Conservation (phyloP, 2,797 vertebrate species). For the Bradypodion ventrale region DNA sequence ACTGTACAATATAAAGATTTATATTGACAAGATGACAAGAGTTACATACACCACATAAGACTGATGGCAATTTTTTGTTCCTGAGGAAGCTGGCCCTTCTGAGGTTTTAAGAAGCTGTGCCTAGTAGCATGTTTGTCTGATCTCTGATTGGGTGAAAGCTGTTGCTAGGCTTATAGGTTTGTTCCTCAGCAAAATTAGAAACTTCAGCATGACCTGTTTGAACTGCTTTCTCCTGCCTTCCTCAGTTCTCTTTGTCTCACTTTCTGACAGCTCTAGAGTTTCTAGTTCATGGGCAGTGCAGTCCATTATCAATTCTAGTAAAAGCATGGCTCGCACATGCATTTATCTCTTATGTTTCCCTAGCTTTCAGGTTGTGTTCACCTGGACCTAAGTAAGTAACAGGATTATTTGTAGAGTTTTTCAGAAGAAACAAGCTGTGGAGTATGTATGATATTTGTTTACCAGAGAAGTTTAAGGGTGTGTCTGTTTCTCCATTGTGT, state of each 20-base stretch:
- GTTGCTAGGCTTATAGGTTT: conserved; percentile 90
- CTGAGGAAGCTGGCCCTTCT: conserved; percentile 44
- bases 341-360: neutral
- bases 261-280: neutral
- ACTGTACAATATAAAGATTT: conserved; percentile 6
- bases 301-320: neutral
- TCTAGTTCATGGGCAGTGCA: neutral
- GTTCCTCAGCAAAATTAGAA: conserved; percentile 74
- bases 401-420: neutral
- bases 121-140: conserved; percentile 82
- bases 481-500: no score
- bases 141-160: conserved; percentile 82
- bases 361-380: neutral
- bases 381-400: neutral
- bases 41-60: no score
- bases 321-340: neutral
- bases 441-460: no score
- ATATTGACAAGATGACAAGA: conserved; percentile 2
- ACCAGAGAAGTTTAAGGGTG: no score
- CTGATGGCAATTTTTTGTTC: no score
- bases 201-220: conserved; percentile 73
- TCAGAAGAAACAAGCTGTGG: neutral
- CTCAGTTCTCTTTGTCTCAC: conserved; percentile 14
- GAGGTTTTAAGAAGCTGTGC: conserved; percentile 72
- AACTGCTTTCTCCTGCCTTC: conserved; percentile 58